A percentile compares a stretch with the other conserved stretches of the same genome.
These are phyloP conservation scores for Ictidomys tridecemlineatus DNA, from an alignment of 2,113 vertebrate genomes.

Conservation along the genomic window DNA sequence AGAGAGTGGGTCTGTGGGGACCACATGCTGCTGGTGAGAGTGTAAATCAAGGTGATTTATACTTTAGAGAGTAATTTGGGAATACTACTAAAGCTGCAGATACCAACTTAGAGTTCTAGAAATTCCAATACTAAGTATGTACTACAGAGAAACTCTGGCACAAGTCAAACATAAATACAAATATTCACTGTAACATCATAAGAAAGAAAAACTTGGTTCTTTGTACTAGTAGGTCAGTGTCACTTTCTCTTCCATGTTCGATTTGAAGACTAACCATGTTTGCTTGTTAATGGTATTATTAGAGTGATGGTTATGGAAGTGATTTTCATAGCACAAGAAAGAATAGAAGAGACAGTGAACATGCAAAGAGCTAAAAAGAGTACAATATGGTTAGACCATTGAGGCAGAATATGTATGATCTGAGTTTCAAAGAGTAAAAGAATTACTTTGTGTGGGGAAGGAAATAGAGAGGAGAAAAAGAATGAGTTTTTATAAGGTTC, in stretches of 20 bases:
- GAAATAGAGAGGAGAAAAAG: neutral
- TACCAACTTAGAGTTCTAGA: neutral
- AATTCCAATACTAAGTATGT: neutral
- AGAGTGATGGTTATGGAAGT: neutral
- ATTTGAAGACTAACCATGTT: neutral
- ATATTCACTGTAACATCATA: neutral
- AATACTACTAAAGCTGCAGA: neutral
- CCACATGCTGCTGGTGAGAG: neutral
- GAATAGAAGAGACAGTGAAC: neutral
- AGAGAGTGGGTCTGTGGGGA: neutral
- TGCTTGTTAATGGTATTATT: neutral
- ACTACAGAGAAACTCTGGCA: neutral
- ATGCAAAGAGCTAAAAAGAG: neutral
- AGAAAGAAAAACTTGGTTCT: constrained; percentile 3
- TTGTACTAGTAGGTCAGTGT: neutral
- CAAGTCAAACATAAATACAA: neutral
- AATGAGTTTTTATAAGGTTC: neutral
- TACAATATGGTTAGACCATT: neutral
- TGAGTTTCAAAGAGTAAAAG: constrained; percentile 5
- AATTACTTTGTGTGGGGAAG: neutral
- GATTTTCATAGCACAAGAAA: neutral
- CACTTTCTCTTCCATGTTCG: neutral
- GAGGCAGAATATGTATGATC: neutral
- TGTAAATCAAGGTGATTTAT: neutral
- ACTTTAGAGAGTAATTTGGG: neutral